Conservation (phyloP, 2,888 invertebrate genomes). For the Neoascia interrupta region DNA sequence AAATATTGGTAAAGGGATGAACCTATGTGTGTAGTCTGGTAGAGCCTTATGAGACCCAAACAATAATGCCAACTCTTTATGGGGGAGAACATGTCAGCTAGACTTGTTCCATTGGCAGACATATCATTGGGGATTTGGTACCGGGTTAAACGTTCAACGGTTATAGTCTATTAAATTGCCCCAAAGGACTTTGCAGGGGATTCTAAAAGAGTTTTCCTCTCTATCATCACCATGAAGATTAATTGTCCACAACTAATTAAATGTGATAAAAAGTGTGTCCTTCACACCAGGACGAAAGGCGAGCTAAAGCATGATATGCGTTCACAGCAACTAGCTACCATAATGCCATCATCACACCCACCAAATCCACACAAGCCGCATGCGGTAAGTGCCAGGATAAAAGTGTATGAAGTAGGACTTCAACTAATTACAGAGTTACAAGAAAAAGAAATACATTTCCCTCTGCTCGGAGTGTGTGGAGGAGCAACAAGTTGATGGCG, state of each 20-base stretch:
- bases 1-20: constrained; percentile 29
- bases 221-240: constrained; percentile 16
- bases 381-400: constrained; percentile 19
- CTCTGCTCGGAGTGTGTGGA: neutral
- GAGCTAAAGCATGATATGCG: constrained; percentile 28
- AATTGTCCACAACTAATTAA: constrained; percentile 42
- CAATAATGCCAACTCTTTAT: constrained; percentile 60
- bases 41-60: constrained; percentile 39
- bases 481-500: constrained; percentile 49
- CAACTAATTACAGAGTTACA: constrained; percentile 53
- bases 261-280: constrained; percentile 26
- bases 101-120: constrained; percentile 29
- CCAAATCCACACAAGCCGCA: neutral
- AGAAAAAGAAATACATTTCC: constrained; percentile 21
- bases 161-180: constrained; percentile 37
- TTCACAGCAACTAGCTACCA: constrained; percentile 37
- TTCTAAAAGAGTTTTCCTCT: neutral
- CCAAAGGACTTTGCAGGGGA: neutral
- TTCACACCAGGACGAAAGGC: neutral
- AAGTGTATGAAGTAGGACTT: constrained; percentile 33
- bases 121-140: neutral
- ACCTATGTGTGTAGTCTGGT: constrained; percentile 32
- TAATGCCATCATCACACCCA: constrained; percentile 7
- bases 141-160: neutral
- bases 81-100: constrained; percentile 44